phyloP scores from a whole-genome alignment of 1,140 invertebrate species.

The Drosophila orosa region DNA sequence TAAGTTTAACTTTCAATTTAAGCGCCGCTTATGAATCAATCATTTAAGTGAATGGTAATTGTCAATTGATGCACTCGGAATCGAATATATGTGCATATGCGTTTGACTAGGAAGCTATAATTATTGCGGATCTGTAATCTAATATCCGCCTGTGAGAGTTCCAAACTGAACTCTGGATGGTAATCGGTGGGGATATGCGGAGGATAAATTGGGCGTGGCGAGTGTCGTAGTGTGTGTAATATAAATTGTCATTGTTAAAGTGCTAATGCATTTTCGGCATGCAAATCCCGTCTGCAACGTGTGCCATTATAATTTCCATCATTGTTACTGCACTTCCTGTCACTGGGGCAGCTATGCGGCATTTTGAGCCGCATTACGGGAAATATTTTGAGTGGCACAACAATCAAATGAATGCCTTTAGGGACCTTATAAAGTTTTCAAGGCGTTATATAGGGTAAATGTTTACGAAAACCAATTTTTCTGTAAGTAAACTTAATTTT shows the following conservation, averaged over 20 bases:
- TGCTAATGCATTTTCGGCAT: slow-evolving; percentile 79
- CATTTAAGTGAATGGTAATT: slow-evolving; percentile 37
- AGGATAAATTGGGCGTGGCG: slow-evolving; percentile 5
- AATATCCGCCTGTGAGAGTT: slow-evolving; percentile 59
- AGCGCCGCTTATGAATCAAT: slow-evolving; percentile 24
- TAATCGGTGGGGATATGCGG: neutral
- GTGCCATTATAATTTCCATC: slow-evolving; percentile 9
- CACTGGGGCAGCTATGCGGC: slow-evolving; percentile 11
- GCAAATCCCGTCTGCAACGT: slow-evolving; percentile 59
- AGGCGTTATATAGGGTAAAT: neutral
- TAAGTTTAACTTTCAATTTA: slow-evolving; percentile 47
- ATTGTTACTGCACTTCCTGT: slow-evolving; percentile 6
- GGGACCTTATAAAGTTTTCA: neutral
- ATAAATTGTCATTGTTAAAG: slow-evolving; percentile 77
- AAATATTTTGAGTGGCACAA: neutral
- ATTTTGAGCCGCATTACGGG: slow-evolving; percentile 15
- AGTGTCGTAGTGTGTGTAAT: slow-evolving; percentile 41
- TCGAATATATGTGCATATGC: slow-evolving; percentile 4
- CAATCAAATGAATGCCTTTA: slow-evolving; percentile 1
- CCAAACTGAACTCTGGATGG: slow-evolving; percentile 11
- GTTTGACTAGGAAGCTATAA: slow-evolving; percentile 55
- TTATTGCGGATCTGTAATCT: slow-evolving; percentile 63
- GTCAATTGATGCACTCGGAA: slow-evolving; percentile 28
- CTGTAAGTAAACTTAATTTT: too few species aligned
- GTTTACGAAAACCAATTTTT: too few species aligned